These are phyloP conservation scores for Streptopelia turtur DNA, from an alignment of 2,797 vertebrate species.

Conservation along the genomic window DNA sequence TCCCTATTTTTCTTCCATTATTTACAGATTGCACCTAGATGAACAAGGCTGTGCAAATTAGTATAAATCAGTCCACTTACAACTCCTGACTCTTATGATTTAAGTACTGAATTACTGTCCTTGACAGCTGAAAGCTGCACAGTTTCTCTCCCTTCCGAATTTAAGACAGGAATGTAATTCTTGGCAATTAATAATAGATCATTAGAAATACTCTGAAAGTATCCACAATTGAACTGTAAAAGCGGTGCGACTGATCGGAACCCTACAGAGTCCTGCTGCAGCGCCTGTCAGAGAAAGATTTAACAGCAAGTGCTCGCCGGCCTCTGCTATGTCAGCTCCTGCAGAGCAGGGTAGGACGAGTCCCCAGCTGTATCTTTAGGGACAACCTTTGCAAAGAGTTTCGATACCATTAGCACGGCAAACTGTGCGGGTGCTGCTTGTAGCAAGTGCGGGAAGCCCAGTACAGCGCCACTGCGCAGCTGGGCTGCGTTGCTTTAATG, in stretches of 20 bases:
- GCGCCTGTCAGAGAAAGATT: neutral
- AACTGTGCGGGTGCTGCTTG: neutral
- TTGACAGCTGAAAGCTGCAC: slow-evolving; percentile 38
- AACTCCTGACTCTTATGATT: slow-evolving; percentile 8
- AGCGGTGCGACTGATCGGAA: neutral
- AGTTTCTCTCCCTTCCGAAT: slow-evolving; percentile 26
- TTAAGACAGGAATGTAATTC: slow-evolving; percentile 41
- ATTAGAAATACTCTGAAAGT: slow-evolving; percentile 53
- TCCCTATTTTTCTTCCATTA: slow-evolving; percentile 8
- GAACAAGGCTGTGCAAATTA: slow-evolving; percentile 29
- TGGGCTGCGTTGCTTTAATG: slow-evolving; percentile 19
- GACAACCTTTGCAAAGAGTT: slow-evolving; percentile 13
- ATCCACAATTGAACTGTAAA: slow-evolving; percentile 25
- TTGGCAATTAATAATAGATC: slow-evolving; percentile 56
- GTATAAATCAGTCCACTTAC: slow-evolving; percentile 34
- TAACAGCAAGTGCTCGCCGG: neutral
- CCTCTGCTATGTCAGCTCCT: neutral
- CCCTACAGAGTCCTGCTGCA: neutral
- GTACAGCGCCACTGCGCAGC: neutral
- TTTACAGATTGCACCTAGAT: slow-evolving; percentile 6
- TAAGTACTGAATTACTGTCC: slow-evolving; percentile 32
- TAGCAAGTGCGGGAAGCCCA: neutral
- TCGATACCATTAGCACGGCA: neutral
- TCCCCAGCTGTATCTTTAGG: neutral
- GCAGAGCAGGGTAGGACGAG: neutral